A percentile compares a stretch with the other conserved stretches of the same genome.
Conservation (phyloP, 2,888 invertebrate genomes). For the Autographa gamma region DNA sequence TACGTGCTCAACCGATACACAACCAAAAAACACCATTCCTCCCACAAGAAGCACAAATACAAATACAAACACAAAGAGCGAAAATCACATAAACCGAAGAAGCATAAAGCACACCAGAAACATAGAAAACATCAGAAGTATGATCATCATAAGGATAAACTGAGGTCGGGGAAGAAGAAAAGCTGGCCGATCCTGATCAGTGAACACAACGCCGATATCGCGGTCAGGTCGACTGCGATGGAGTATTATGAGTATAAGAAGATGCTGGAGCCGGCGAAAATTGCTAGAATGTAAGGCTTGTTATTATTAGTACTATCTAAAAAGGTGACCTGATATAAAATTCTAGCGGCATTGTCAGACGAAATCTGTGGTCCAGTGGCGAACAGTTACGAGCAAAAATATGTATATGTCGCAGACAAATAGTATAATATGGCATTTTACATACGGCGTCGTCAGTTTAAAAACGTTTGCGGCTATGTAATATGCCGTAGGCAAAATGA, state of each 20-base stretch:
- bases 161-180: not conserved
- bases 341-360: not conserved
- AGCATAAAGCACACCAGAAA: not conserved
- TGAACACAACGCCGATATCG: not conserved
- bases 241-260: slow-evolving; percentile 8
- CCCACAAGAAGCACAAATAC: not conserved
- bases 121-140: not conserved
- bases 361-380: no score
- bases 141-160: not conserved
- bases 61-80: not conserved
- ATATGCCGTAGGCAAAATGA: no score
- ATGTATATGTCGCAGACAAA: no score
- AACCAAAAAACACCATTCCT: not conserved
- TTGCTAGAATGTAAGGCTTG: not conserved
- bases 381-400: no score
- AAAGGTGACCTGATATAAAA: no score
- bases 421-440: no score
- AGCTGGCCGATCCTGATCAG: not conserved
- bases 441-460: no score
- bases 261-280: not conserved
- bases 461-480: no score
- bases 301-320: no score
- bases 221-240: not conserved
- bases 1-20: not conserved
- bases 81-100: not conserved